Conservation (phyloP, 2,888 invertebrate genomes). For the Yponomeuta sedellus region DNA sequence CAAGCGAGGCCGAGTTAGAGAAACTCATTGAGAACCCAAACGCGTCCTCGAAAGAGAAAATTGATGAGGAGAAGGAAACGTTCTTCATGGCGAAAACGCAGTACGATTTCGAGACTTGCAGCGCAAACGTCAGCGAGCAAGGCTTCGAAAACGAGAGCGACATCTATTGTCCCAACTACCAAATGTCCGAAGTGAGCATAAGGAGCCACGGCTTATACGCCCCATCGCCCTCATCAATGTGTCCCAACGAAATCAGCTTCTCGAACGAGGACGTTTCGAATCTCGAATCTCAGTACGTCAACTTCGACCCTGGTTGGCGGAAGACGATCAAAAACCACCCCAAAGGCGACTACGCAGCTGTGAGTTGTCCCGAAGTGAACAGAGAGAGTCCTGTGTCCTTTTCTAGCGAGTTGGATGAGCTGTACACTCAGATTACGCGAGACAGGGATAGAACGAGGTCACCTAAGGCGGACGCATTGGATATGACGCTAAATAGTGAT, state of each 20-base stretch:
- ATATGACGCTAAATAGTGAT: constrained; percentile 63
- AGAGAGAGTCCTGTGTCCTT: constrained; percentile 64
- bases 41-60: constrained; percentile 46
- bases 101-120: constrained; percentile 66
- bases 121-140: constrained; percentile 66
- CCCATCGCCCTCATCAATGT: constrained; percentile 75
- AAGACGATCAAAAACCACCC: constrained; percentile 62
- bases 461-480: constrained; percentile 46
- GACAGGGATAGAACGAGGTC: constrained; percentile 51
- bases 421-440: constrained; percentile 81
- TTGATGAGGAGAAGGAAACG: constrained; percentile 55
- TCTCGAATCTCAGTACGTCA: constrained; percentile 72
- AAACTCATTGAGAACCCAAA: constrained; percentile 48
- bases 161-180: constrained; percentile 77
- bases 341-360: constrained; percentile 60
- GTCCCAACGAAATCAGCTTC: constrained; percentile 68
- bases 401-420: constrained; percentile 79
- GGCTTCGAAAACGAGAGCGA: constrained; percentile 78
- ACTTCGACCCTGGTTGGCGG: constrained; percentile 75
- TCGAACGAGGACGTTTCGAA: constrained; percentile 70
- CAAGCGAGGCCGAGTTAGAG: constrained; percentile 44
- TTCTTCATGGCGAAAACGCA: constrained; percentile 63
- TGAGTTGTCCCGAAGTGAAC: constrained; percentile 67
- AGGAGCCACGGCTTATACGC: constrained; percentile 79
- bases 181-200: constrained; percentile 80